Conservation (phyloP, 2,888 invertebrate species). For the Callosobruchus maculatus region DNA sequence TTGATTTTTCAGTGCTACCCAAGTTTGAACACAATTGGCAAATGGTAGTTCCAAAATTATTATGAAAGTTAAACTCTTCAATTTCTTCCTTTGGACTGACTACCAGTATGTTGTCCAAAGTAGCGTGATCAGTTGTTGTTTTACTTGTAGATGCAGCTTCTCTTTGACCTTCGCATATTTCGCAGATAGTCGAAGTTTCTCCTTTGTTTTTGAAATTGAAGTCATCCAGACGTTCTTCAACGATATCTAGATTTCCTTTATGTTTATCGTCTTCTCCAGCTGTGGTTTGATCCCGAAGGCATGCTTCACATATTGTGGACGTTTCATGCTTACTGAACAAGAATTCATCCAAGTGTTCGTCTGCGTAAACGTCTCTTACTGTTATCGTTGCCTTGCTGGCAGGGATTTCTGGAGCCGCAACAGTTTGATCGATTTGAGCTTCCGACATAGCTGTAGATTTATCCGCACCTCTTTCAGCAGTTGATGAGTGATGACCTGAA, state of each 20-base stretch:
- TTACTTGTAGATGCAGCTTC: not conserved
- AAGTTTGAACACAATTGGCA: not conserved
- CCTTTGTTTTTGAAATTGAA: constrained; percentile 1
- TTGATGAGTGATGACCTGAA: not conserved
- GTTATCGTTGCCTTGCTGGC: not conserved
- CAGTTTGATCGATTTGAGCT: not conserved
- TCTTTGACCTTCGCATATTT: not conserved
- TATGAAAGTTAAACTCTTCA: not conserved
- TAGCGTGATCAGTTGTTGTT: not conserved
- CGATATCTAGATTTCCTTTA: not conserved
- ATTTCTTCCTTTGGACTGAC: not conserved
- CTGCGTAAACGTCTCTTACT: not conserved
- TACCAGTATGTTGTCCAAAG: not conserved
- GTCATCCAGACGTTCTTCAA: not conserved
- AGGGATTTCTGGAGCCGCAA: not conserved
- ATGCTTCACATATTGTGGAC: not conserved
- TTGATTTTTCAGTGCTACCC: not conserved
- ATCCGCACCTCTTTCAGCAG: not conserved
- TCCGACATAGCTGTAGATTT: not conserved
- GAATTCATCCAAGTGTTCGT: not conserved
- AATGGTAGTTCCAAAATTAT: not conserved
- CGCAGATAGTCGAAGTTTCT: constrained; percentile 3
- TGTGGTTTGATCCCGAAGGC: not conserved
- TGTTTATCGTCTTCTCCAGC: not conserved
- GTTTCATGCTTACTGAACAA: not conserved